Evolutionary conservation across 2,113 vertebrate species (phyloP).

Genomic region (Pyrgilauda ruficollis): DNA sequence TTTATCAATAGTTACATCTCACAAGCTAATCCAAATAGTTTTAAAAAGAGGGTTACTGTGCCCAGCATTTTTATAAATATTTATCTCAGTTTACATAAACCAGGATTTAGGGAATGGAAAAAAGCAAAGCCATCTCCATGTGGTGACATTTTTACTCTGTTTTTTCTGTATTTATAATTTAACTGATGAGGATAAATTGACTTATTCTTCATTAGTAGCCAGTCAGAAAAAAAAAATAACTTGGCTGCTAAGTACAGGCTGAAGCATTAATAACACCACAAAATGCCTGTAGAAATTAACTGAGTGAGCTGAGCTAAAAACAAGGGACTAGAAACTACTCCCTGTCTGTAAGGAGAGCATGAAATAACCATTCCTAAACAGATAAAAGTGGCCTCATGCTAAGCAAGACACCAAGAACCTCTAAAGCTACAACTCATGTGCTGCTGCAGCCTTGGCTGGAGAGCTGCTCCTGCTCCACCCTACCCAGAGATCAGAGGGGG

Average conservation of each 20-base stretch:
- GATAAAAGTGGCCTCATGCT: not conserved
- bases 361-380: not conserved
- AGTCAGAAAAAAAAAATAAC: slow-evolving; percentile 21
- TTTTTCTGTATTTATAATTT: slow-evolving; percentile 40
- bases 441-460: not conserved
- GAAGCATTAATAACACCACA: slow-evolving; percentile 9
- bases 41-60: slow-evolving; percentile 43
- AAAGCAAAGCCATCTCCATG: slow-evolving; percentile 42
- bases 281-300: not conserved
- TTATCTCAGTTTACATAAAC: slow-evolving; percentile 60
- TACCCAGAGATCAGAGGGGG: not conserved
- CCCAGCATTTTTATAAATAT: slow-evolving; percentile 60
- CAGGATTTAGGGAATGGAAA: slow-evolving; percentile 60
- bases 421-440: not conserved
- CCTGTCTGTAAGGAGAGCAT: not conserved
- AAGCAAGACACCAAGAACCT: not conserved
- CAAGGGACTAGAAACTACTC: not conserved
- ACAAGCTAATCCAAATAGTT: slow-evolving; percentile 61
- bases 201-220: slow-evolving; percentile 22
- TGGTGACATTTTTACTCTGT: slow-evolving; percentile 40
- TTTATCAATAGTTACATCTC: slow-evolving; percentile 60
- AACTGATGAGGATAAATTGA: slow-evolving; percentile 43
- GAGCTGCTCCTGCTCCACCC: not conserved
- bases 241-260: slow-evolving; percentile 21
- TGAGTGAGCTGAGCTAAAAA: not conserved